Evolutionary conservation across 2,113 vertebrate genomes (phyloP), one percentile per base, ranked within the genome.

Genomic region (Scytalopus superciliaris): DNA sequence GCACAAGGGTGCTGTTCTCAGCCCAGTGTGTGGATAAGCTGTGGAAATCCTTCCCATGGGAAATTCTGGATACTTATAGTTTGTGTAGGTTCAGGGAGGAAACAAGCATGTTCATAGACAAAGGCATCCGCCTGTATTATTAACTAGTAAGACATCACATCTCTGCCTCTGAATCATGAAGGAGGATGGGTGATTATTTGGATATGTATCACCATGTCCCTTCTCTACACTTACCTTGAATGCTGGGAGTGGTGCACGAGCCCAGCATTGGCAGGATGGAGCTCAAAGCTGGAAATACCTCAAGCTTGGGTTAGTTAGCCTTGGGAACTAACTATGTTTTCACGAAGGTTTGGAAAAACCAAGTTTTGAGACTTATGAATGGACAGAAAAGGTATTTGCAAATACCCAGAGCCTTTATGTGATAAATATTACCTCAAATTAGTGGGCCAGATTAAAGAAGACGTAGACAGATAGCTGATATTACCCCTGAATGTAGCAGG

Each of bases 371-470:
- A 49, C 23, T 73, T 86, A 33, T 64, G 72, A 86, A 90, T 87
- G 70, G 87, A 39, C 67, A 84, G 37, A 83, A 77, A 64, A 88
- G 35, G 28, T 67, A 80, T 92, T 94, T 90, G 59, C 69, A 90
- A 93, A 93, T 55, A 95, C 44, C 40, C 52, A 72, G 73, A 90
- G 60, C 57, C 76, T 92, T 92, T 92, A 64, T 69, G 73, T 90
- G 92, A 96, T 87, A 95, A 95, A 94, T 97, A 97, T 89, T 90
- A 90, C 64, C 64, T 95, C 83, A 96, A 95, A 96, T 96, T 93
- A 92, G 92, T 84, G 62, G 92, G 60, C 33, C 73, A 93, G 88
- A 96, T 95, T 97, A 94, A 97, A 96, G 90, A 96, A 75, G 96
- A 96, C 3, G 0, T 82, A 94, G 95, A 97, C 33, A 93, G 93